phyloP scores from a whole-genome alignment of 2,113 vertebrate species.

The Etia nguti region DNA sequence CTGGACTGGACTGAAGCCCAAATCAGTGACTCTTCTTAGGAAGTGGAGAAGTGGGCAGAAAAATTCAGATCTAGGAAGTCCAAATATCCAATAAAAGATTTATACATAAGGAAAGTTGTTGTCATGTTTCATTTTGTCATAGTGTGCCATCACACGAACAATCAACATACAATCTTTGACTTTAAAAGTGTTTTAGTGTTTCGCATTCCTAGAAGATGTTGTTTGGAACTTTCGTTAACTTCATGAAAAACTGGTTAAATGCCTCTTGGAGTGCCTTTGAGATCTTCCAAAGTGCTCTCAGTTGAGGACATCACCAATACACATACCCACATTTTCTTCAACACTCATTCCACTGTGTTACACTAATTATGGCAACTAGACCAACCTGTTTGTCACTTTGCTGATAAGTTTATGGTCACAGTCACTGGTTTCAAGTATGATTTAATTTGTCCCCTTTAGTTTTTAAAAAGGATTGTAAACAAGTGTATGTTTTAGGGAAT shows the following conservation, averaged over 20 bases:
- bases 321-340: background rate
- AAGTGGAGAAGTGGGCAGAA: slow-evolving; percentile 44
- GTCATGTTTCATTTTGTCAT: background rate
- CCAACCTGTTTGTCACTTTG: background rate
- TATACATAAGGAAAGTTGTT: slow-evolving; percentile 4
- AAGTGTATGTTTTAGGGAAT: too few relatives aligned
- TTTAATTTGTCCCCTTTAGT: too few relatives aligned
- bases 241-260: background rate
- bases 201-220: background rate
- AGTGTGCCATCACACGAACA: background rate
- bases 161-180: background rate
- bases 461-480: too few relatives aligned
- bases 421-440: too few relatives aligned
- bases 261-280: background rate
- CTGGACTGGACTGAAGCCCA: slow-evolving; percentile 35
- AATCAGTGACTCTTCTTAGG: slow-evolving; percentile 45
- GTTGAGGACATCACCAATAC: background rate
- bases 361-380: background rate
- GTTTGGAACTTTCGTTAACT: background rate
- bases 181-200: background rate
- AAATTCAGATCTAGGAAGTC: slow-evolving; percentile 18
- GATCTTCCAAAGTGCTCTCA: background rate
- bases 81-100: slow-evolving; percentile 56
- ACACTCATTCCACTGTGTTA: background rate
- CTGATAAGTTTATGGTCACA: background rate